A percentile compares a stretch with the other conserved stretches of the same genome.
Conservation (phyloP, 2,113 vertebrate species). For the Chaetura pelagica region DNA sequence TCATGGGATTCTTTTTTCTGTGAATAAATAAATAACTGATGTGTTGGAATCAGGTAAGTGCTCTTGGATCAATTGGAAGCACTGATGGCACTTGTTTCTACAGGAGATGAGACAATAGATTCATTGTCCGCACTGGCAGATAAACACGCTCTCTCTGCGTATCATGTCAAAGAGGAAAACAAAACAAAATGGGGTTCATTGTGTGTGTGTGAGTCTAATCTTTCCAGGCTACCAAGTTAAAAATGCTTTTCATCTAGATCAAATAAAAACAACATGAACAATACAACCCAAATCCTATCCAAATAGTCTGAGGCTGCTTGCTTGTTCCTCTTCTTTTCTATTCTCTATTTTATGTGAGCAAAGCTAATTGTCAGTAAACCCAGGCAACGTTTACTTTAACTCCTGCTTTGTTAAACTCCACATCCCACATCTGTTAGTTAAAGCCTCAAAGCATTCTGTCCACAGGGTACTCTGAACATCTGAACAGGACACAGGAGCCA, state of each 20-base stretch:
- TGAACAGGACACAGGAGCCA: not conserved
- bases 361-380: conserved; percentile 2
- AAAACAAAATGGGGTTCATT: conserved; percentile 58
- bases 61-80: conserved; percentile 39
- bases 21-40: conserved; percentile 53
- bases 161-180: conserved; percentile 56
- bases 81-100: conserved; percentile 54
- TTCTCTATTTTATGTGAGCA: not conserved
- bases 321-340: not conserved
- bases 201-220: conserved; percentile 42
- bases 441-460: not conserved
- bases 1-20: conserved; percentile 1
- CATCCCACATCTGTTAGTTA: not conserved
- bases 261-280: conserved; percentile 30
- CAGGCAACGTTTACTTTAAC: not conserved
- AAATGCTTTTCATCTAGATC: conserved; percentile 59
- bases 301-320: not conserved
- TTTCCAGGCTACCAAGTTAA: conserved; percentile 51
- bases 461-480: not conserved
- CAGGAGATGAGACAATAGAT: conserved; percentile 18
- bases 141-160: conserved; percentile 38
- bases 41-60: conserved; percentile 47
- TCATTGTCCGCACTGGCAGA: conserved; percentile 36
- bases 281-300: not conserved
- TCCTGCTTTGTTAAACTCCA: not conserved